Conservation (phyloP, 2,888 invertebrate species). For the Lepidocyrtinus sp. region DNA sequence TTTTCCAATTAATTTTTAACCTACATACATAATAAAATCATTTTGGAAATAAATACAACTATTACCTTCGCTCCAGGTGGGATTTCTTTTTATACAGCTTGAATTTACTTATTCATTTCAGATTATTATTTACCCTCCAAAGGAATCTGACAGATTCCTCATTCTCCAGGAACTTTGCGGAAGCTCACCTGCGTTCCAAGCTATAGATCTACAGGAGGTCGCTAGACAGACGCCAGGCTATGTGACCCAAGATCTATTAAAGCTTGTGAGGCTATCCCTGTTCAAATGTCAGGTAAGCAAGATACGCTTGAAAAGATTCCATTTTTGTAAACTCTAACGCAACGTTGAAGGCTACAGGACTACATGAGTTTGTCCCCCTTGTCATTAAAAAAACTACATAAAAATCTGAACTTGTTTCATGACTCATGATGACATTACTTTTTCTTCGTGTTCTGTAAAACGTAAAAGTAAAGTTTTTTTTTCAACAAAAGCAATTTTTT, state of each 20-base stretch:
- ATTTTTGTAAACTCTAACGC: too few relatives aligned
- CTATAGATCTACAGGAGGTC: constrained; percentile 69
- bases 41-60: too few relatives aligned
- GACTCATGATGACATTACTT: constrained; percentile 13
- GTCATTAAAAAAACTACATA: background rate
- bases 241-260: constrained; percentile 76
- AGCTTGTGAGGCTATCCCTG: constrained; percentile 73
- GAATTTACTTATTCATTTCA: constrained; percentile 6
- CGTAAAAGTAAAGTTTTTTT: constrained; percentile 1
- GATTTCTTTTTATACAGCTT: background rate
- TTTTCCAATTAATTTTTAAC: too few relatives aligned
- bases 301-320: background rate
- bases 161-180: constrained; percentile 72
- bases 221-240: constrained; percentile 76
- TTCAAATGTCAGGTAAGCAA: constrained; percentile 65
- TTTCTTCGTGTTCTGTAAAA: background rate
- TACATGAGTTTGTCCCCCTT: background rate
- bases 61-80: too few relatives aligned
- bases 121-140: constrained; percentile 48
- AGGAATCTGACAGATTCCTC: constrained; percentile 72
- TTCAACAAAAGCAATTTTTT: background rate
- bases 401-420: background rate
- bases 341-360: too few relatives aligned
- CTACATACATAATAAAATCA: too few relatives aligned
- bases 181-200: constrained; percentile 35